Base-by-base conservation (phyloP, 37 sponge, comb jelly and placozoan genomes). In the Eunapius fragilis region DNA sequence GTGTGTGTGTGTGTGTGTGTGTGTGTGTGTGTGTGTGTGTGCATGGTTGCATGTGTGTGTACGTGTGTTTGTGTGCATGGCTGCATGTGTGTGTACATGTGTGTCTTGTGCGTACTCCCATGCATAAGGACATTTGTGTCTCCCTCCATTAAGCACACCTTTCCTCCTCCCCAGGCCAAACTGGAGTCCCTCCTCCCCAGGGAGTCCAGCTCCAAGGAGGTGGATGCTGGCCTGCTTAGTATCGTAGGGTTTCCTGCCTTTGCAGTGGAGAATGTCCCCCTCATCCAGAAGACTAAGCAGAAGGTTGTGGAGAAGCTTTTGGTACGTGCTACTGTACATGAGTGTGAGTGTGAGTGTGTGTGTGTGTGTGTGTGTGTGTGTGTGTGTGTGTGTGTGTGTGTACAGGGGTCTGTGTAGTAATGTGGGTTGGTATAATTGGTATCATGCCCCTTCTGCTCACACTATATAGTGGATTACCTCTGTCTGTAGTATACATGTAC, bases 161-260 rank as follows among this genome's bases (percentile, higher is more conserved):
- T 80, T 2, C 33, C 38, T 71, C 73, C 25, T 25, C 67, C 67
- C 23, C 72, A 93, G 94, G 69, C 90, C n/a, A 92, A 91, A 49
- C 75, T 95, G 72, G 80, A 82, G 7, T 95, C 96, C 19, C 86
- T 95, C 5, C 82, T 95, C 4, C 96, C 96, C 28, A 75, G 96
- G 19, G 96, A 93, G 74, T 95, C 96, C 30, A 93, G 80, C 49
- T 93, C 94, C 37, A 95, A 95, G 87, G 97, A 97, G 80, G 78
- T 93, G 47, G 97, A 95, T n/a, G 92, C 96, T 19, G 82, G 85
- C 27, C 84, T 93, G 25, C 80, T 95, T 34, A 88, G 78, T 28
- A 92, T 95, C 78, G 82, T 97, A 14, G 71, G 94, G n/a, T 97
- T 76, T 81, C 98, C 98, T 10, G 98, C 98, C 32, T 97, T 97